Evolutionary conservation across 2,113 vertebrate species (phyloP), one percentile per base, ranked within the genome.

Genomic region (Erythrolamprus reginae): DNA sequence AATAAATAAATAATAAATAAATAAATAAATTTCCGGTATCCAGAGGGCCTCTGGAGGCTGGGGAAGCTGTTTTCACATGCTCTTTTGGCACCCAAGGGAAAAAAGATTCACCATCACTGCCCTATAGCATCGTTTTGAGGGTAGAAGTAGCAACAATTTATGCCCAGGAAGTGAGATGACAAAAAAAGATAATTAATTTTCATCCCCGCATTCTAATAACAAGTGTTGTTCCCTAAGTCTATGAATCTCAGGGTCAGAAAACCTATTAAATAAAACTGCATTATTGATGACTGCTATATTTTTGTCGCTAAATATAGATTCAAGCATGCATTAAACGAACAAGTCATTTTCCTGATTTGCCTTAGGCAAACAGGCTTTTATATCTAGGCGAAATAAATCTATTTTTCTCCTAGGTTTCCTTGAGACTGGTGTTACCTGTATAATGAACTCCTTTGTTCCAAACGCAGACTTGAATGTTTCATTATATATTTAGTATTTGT

Each of bases 321-420:
- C 51, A 90, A 26, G 90, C 28, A 85, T 12, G 23, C 88, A 28
- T 84, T 61, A 50, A 61, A 89, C 90, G 45, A 92, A 83, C 53
- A 42, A 52, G 0, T 50, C 91, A 33, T 12, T 91, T 86, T 89
- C 45, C 5, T 82, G 50, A 90, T 58, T 88, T 90, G 12, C 55
- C 92, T 94, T 47, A 90, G 89, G 86, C 8, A 83, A 92, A 89
- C 45, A 91, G 91, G 1, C 15, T 93, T 95, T 94, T 93, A 93
- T 94, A 94, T 42, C 52, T 45, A 82, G 53, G 42, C 8, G 42
- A 28, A 82, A 28, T 89, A 82, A 82, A 53, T 53, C 50, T 77
- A 48, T n/a, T 21, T 56, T 19, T 84, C 0, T 10, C 83, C 45
- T 38, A 51, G 7, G 0, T 45, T 58, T 84, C 52, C 90, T 53